phyloP scores from a whole-genome alignment of 1,140 invertebrate species.

The Temnothorax nylanderi region DNA sequence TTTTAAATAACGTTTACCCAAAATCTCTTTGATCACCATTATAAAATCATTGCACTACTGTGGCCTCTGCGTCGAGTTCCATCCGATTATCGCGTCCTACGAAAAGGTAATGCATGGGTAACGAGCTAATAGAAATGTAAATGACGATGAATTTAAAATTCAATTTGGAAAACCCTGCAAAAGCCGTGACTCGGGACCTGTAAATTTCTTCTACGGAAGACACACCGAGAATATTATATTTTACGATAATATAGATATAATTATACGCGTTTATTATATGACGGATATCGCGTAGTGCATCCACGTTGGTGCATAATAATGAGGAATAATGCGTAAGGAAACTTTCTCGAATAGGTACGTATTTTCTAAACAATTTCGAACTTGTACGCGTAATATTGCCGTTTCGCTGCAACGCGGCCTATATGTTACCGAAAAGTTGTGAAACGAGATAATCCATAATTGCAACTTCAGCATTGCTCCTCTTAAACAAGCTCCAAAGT shows the following conservation, averaged over 20 bases:
- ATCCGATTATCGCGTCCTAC: conserved; percentile 45
- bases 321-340: background rate
- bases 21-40: background rate
- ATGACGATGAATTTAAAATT: conserved; percentile 63
- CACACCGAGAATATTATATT: conserved; percentile 21
- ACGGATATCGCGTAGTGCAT: background rate
- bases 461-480: conserved; percentile 20
- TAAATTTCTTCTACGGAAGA: background rate
- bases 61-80: background rate
- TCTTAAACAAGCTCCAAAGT: conserved; percentile 37
- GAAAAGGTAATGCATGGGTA: conserved; percentile 63
- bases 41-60: conserved; percentile 10
- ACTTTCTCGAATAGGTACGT: background rate
- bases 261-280: background rate
- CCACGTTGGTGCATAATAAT: background rate
- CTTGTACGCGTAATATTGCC: conserved; percentile 17
- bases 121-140: conserved; percentile 67
- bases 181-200: background rate
- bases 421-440: conserved; percentile 34
- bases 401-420: background rate
- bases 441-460: conserved; percentile 59
- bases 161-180: conserved; percentile 40
- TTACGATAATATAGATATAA: conserved; percentile 13
- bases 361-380: conserved; percentile 39
- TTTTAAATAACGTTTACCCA: background rate